Base-by-base conservation (phyloP, 2,113 vertebrate species). In the Catharus fuscescens region DNA sequence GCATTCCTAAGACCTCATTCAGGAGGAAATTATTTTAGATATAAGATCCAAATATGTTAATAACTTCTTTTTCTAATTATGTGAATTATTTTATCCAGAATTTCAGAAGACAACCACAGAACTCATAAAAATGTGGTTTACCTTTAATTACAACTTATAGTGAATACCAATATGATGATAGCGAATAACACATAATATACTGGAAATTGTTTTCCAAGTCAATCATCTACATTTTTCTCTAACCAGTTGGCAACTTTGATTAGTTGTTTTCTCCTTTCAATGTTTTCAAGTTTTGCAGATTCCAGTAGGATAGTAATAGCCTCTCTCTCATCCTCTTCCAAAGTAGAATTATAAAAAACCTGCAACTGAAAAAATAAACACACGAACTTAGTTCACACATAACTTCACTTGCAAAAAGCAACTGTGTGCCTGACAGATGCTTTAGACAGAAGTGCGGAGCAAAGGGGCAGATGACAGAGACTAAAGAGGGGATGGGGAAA, bases 301-400 rank as follows among this genome's bases (percentile, higher is more conserved):
- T 98, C 94, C 70, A 98, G 56, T 12, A 78, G 77, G 24, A 96
- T 38, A 24, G 96, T 96, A 31, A 66, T 26, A 31, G 8, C 10
- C 66, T 71, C 70, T 67, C 76, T 95, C 82, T 97, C 86, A 32
- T 94, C 80, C 31, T 97, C 96, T 48, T 97, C 96, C 94, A 97
- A 52, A 56, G 98, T 97, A 66, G 60, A 81, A 60, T 95, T 97
- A 87, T 98, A 97, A 90, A 98, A 98, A 65, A 94, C 90, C 89
- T 98, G 97, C 70, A 98, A 28, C 98, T 98, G 83, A 72, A 97
- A 71, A 93, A 94, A 65, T 53, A 87, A 79, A 64, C 25, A 65
- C 31, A 64, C 28, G 31, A 67, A 56, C 16, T 88, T 31, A 57
- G 15, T 66, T 31, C 15, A 40, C 29, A 10, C 12, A 4, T 31